Percentiles rank a stretch among this genome's conserved stretches.
Evolutionary conservation across 1,140 invertebrate genomes (phyloP).

Genomic region (Cylas formicarius): DNA sequence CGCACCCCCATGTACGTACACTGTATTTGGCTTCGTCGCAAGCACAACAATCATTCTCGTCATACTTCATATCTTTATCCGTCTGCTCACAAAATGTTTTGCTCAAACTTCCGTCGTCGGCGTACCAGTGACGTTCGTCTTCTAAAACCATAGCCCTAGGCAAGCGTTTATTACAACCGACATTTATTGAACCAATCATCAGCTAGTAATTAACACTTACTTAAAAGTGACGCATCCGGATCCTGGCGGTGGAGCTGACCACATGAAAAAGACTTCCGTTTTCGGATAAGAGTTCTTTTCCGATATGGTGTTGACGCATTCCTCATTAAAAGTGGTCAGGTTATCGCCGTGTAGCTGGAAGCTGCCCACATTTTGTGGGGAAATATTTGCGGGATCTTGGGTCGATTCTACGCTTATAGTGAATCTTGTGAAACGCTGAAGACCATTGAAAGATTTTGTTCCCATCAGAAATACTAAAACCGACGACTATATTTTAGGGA

Average conservation of each 20-base stretch:
- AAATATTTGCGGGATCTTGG: slow-evolving; percentile 46
- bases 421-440: slow-evolving; percentile 75
- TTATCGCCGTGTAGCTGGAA: slow-evolving; percentile 79
- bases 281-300: slow-evolving; percentile 72
- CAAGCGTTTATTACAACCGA: slow-evolving; percentile 4
- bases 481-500: background rate
- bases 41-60: slow-evolving; percentile 69
- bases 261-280: slow-evolving; percentile 82
- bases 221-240: slow-evolving; percentile 79
- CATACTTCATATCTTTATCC: slow-evolving; percentile 43
- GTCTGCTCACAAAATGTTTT: slow-evolving; percentile 76
- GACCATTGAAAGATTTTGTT: slow-evolving; percentile 54
- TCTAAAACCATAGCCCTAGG: slow-evolving; percentile 82
- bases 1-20: slow-evolving; percentile 51
- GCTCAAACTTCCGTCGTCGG: slow-evolving; percentile 78
- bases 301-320: slow-evolving; percentile 78
- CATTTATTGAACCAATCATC: slow-evolving; percentile 3
- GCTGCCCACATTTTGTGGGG: slow-evolving; percentile 55
- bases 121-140: slow-evolving; percentile 74
- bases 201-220: slow-evolving; percentile 42
- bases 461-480: slow-evolving; percentile 66
- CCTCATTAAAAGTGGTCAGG: slow-evolving; percentile 71
- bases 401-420: slow-evolving; percentile 68
- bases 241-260: slow-evolving; percentile 75
- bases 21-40: slow-evolving; percentile 89